These are phyloP conservation scores for Okapia johnstoni DNA, from an alignment of 2,113 vertebrate species.

Conservation along the genomic window DNA sequence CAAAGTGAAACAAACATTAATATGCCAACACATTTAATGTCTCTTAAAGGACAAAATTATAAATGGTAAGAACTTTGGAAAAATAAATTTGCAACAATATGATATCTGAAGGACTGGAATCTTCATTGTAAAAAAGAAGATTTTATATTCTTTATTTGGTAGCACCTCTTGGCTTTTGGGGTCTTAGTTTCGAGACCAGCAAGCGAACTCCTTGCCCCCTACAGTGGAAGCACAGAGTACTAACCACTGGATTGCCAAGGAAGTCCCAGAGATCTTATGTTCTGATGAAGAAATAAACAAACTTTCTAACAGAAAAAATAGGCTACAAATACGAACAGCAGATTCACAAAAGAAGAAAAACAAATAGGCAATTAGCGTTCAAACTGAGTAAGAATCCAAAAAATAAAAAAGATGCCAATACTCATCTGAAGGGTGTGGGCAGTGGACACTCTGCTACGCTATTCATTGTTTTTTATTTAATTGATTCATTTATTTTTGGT, in stretches of 20 bases:
- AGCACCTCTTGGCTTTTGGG: neutral
- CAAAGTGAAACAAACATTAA: neutral
- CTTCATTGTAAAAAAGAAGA: neutral
- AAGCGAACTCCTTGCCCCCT: rapidly evolving
- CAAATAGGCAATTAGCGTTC: neutral
- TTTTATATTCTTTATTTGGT: neutral
- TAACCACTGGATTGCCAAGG: neutral
- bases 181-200: neutral
- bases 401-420: neutral
- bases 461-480: neutral
- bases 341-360: neutral
- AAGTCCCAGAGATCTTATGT: neutral
- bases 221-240: neutral
- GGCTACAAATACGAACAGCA: neutral
- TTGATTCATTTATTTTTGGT: neutral
- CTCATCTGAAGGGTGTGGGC: neutral
- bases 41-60: neutral
- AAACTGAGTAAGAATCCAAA: neutral
- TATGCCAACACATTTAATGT: neutral
- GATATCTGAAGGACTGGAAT: neutral
- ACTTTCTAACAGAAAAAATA: neutral
- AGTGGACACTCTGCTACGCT: neutral
- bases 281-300: neutral
- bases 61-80: neutral
- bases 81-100: neutral